Evolutionary conservation across 2,797 vertebrate genomes (phyloP).

Genomic region (Alectoris magna): DNA sequence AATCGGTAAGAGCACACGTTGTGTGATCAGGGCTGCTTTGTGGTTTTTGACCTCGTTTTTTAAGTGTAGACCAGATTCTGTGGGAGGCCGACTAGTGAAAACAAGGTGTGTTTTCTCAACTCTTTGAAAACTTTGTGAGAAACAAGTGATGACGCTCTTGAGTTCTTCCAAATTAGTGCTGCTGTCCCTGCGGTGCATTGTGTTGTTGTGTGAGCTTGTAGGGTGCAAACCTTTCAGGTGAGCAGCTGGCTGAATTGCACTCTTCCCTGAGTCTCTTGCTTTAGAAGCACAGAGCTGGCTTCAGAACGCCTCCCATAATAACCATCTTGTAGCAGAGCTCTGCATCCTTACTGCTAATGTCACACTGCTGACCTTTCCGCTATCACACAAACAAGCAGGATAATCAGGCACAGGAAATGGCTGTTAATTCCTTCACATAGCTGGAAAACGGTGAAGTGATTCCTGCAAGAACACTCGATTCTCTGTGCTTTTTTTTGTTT

Average conservation of each 20-base stretch:
- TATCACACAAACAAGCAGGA: neutral
- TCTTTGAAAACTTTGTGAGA: neutral
- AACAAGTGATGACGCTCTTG: neutral
- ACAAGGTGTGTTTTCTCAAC: neutral
- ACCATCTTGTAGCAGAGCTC: neutral
- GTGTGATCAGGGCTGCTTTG: neutral
- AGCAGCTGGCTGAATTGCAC: accelerated
- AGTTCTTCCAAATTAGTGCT: neutral
- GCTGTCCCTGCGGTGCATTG: neutral
- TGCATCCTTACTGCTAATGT: neutral
- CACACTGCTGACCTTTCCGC: conserved; percentile 3
- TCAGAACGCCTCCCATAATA: neutral
- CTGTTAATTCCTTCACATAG: neutral
- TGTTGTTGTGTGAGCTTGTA: neutral
- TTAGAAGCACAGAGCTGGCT: neutral
- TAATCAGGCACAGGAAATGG: conserved; percentile 26
- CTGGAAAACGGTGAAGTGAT: neutral
- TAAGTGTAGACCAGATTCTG: neutral
- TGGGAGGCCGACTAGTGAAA: neutral
- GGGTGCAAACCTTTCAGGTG: neutral
- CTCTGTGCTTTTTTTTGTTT: neutral
- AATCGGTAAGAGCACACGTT: accelerated
- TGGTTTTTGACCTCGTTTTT: neutral
- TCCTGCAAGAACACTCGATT: neutral
- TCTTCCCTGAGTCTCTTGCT: neutral